These are phyloP conservation scores for Eidolon helvum DNA, from an alignment of 2,113 vertebrate genomes.

Conservation along the genomic window DNA sequence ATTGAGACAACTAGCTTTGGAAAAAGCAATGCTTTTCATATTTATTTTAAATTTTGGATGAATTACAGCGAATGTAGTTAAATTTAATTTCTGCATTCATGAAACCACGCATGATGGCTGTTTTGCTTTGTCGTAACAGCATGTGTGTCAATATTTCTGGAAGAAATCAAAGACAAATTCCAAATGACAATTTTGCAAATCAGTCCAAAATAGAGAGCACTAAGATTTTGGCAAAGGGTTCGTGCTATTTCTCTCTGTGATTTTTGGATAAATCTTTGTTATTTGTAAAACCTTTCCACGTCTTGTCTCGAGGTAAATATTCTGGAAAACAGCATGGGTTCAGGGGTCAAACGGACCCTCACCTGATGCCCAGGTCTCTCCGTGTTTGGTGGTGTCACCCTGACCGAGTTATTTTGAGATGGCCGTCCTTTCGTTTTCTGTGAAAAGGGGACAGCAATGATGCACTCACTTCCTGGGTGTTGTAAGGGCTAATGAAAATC, in stretches of 20 bases:
- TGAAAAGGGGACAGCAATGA: neutral
- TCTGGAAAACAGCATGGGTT: neutral
- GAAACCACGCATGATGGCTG: neutral
- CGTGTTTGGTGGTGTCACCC: neutral
- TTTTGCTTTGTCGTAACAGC: conserved; percentile 58
- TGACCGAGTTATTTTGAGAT: neutral
- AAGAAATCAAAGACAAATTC: conserved; percentile 61
- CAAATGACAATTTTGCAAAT: conserved; percentile 46
- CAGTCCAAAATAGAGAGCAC: conserved; percentile 4
- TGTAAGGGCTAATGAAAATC: neutral
- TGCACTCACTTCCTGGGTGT: neutral
- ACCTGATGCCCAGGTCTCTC: neutral
- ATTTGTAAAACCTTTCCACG: neutral
- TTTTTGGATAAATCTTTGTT: neutral
- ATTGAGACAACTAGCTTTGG: conserved; percentile 9
- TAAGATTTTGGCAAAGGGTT: neutral
- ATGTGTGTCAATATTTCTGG: conserved; percentile 66
- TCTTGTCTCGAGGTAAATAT: neutral
- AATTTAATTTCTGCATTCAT: conserved; percentile 60
- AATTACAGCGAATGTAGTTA: conserved; percentile 46
- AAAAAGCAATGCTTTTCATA: conserved; percentile 39
- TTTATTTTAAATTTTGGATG: conserved; percentile 72
- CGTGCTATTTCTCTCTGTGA: neutral
- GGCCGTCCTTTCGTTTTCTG: neutral
- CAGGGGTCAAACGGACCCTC: neutral